Evolutionary conservation across 2,888 invertebrate genomes (phyloP), one percentile per base, ranked within the genome.

Genomic region (Pollenia labialis): DNA sequence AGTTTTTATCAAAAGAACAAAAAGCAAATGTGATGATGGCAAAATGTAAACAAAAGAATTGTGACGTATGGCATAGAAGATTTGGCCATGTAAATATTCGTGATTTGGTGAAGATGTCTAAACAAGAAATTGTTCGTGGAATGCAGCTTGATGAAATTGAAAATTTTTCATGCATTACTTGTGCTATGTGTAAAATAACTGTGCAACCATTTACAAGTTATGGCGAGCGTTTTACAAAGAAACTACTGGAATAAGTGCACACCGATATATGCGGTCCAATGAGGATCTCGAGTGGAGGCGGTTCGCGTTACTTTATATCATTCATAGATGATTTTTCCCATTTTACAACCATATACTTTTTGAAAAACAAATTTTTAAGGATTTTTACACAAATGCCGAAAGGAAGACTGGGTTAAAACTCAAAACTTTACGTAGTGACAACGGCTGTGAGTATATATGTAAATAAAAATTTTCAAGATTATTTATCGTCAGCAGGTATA

Each of bases 241-340:
- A 72, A 8, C 48, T 16, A 46, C 46, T 82, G 32, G 74, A 85
- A 10, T 46, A 82, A 16, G 77, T 82, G 54, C 85, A 85, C 54
- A 81, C 79, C 4, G 86, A 86, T 69, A 75, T 77, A n/a, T 81
- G 85, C 32, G 81, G 72, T 1, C 68, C 85, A 6, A 86, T 82
- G 81, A 11, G 69, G 54, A 72, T 80, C 4, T 9, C 60, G 68
- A 79, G 74, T 40, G 64, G 69, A 58, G 60, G 75, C 12, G 81
- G 77, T 16, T 79, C 74, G 8, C 18, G 60, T n/a, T 77, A 84
- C 46, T 85, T 87, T 46, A 77, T 85, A 44, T 77, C 77, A 12
- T 85, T 81, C 60, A 77, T 81, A 3, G 74, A 75, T 50, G 84
- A 87, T 72, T 81, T 56, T 48, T 76, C 81, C 2, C 50, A 77